phyloP scores from a whole-genome alignment of 2,797 vertebrate genomes.

The Fistularia commersonii region DNA sequence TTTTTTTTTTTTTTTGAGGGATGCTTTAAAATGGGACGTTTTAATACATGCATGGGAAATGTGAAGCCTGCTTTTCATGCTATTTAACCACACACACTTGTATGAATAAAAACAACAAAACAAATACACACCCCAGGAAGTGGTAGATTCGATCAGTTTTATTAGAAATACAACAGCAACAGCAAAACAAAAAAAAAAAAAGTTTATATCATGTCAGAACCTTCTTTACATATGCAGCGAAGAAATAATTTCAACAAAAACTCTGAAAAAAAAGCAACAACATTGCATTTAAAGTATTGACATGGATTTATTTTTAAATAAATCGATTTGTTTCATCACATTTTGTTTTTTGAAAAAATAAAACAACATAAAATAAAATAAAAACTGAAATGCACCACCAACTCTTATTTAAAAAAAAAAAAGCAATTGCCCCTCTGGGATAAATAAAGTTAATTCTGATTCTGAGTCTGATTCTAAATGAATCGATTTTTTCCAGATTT shows the following conservation, averaged over 20 bases:
- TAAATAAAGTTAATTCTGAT: no score
- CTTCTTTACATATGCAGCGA: slow-evolving; percentile 26
- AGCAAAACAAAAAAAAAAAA: slow-evolving; percentile 38
- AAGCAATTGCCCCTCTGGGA: no score
- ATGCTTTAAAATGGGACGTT: no score
- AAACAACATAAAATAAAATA: not conserved
- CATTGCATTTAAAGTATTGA: not conserved
- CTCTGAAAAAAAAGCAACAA: slow-evolving; percentile 34
- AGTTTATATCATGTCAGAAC: slow-evolving; percentile 22
- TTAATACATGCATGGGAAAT: no score
- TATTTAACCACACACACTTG: not conserved
- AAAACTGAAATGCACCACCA: no score
- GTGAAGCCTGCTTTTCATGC: not conserved
- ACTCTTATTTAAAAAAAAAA: no score
- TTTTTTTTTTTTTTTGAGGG: not conserved
- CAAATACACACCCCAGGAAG: slow-evolving; percentile 7
- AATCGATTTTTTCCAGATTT: no score
- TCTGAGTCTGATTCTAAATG: no score
- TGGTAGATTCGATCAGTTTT: slow-evolving; percentile 32
- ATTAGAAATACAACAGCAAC: slow-evolving; percentile 15
- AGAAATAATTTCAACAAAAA: slow-evolving; percentile 15
- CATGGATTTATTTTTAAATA: slow-evolving; percentile 29
- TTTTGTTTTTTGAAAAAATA: not conserved
- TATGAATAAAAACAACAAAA: slow-evolving; percentile 4
- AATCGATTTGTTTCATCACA: slow-evolving; percentile 10